Conservation (phyloP, 2,888 invertebrate genomes). For the Germaria angustata region DNA sequence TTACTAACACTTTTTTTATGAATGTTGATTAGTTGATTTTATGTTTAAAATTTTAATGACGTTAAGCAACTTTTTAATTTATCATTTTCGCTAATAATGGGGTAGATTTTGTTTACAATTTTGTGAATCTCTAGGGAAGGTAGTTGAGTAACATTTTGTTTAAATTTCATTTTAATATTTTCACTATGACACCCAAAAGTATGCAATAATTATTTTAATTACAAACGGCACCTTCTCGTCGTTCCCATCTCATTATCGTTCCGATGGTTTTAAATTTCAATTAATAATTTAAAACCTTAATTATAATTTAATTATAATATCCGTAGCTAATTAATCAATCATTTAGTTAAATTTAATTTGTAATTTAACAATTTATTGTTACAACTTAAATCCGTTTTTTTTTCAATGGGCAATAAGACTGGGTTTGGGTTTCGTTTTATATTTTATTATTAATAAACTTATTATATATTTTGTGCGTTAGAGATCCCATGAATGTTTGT, state of each 20-base stretch:
- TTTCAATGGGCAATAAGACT: not conserved
- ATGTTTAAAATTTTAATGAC: not conserved
- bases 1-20: not conserved
- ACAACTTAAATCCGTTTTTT: not conserved
- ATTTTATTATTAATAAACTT: not conserved
- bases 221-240: too few relatives aligned
- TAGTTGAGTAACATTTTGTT: not conserved
- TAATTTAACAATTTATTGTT: not conserved
- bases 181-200: not conserved
- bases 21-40: not conserved
- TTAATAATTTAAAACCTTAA: too few relatives aligned
- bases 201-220: not conserved
- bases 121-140: not conserved
- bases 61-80: constrained; percentile 11
- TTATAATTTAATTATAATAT: constrained; percentile 28
- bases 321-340: constrained; percentile 20
- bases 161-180: not conserved
- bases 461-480: constrained; percentile 31
- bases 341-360: constrained; percentile 31
- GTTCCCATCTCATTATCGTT: too few relatives aligned
- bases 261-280: too few relatives aligned
- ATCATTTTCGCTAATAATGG: not conserved
- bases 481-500: not conserved
- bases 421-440: not conserved
- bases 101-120: not conserved